A percentile compares a stretch with the other conserved stretches of the same genome.
These are phyloP conservation scores for Microtus ochrogaster DNA, from an alignment of 2,113 vertebrate genomes.

Conservation along the genomic window DNA sequence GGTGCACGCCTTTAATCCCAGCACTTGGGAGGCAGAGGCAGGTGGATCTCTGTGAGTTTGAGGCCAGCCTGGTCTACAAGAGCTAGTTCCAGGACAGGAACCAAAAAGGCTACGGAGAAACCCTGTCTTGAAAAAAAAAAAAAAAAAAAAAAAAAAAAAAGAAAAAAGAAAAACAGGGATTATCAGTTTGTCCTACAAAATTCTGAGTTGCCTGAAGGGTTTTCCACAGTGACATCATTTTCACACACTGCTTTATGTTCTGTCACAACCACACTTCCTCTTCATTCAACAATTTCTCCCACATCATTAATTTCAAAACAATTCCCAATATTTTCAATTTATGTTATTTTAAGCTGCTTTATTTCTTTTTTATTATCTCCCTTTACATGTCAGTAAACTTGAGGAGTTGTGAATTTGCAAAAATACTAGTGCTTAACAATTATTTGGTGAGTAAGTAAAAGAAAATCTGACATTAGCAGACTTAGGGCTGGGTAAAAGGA, in stretches of 20 bases:
- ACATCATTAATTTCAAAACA: slow-evolving; percentile 24
- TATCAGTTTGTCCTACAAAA: neutral
- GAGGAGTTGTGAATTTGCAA: neutral
- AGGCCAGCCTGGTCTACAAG: no score
- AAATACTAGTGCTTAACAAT: neutral
- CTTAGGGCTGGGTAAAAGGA: neutral
- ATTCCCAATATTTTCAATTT: neutral
- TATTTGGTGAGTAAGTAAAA: neutral
- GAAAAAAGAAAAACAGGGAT: neutral
- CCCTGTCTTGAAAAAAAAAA: no score
- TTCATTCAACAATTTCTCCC: neutral
- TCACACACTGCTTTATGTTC: neutral
- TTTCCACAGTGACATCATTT: neutral
- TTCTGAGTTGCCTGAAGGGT: neutral
- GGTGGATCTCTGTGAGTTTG: no score
- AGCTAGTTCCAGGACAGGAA: no score
- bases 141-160: no score
- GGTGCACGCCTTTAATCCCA: no score
- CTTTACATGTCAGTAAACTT: neutral
- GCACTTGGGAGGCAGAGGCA: no score
- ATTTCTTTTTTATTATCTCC: neutral
- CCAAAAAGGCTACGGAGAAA: no score
- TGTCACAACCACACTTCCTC: neutral
- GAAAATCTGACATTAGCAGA: neutral
- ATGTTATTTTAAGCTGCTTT: neutral